phyloP scores from a whole-genome alignment of 2,888 invertebrate species.

The Odiellus spinosus region DNA sequence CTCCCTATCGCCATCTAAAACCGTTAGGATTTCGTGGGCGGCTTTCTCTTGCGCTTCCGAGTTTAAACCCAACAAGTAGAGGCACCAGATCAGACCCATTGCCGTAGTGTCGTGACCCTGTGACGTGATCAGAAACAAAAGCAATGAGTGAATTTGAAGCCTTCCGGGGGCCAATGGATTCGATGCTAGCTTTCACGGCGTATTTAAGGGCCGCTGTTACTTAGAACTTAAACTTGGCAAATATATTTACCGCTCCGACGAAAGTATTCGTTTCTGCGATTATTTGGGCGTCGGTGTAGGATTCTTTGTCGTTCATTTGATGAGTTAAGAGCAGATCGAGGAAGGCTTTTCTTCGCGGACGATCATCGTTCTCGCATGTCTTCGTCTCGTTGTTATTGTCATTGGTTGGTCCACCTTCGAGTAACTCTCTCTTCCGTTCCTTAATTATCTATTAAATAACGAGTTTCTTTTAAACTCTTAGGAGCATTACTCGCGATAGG shows the following conservation, averaged over 20 bases:
- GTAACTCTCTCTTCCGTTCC: too few species aligned
- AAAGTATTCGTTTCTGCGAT: constrained; percentile 22
- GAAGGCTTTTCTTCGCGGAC: constrained; percentile 19
- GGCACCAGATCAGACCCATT: constrained; percentile 5
- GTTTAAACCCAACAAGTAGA: constrained; percentile 13
- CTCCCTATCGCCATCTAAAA: constrained; percentile 10
- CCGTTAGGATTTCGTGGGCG: constrained; percentile 9
- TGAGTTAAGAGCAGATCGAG: constrained; percentile 20
- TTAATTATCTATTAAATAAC: too few species aligned
- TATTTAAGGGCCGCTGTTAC: too few species aligned
- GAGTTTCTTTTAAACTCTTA: too few species aligned
- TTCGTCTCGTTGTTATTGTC: constrained; percentile 3
- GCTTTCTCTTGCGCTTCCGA: constrained; percentile 10
- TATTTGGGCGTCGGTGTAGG: constrained; percentile 19
- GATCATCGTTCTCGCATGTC: too few species aligned
- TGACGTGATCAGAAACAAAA: too few species aligned
- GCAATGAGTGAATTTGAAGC: too few species aligned
- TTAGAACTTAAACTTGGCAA: too few species aligned
- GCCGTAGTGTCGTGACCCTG: constrained; percentile 14
- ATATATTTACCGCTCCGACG: constrained; percentile 20
- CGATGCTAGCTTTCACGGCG: too few species aligned
- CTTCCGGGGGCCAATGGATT: too few species aligned
- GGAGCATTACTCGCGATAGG: too few species aligned
- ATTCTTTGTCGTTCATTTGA: constrained; percentile 15
- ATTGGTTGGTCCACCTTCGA: too few species aligned